Base-by-base conservation (phyloP, 1,140 invertebrate genomes). In the Zaprionus nigranus region DNA sequence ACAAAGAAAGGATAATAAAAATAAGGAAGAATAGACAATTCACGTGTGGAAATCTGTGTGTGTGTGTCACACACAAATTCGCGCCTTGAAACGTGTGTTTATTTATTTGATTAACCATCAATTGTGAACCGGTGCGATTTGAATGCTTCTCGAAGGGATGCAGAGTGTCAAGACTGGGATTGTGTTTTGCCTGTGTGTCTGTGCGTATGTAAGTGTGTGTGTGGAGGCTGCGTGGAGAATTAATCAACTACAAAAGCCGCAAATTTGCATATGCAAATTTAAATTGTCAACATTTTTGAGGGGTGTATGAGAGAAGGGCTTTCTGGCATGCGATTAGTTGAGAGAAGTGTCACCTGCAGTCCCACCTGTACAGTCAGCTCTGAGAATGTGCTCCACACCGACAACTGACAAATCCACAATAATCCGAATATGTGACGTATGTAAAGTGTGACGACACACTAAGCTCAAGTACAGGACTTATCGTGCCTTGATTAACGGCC, bases 101-200 rank as follows among this genome's bases (percentile, higher is more conserved):
- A 76, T 75, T 82, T 82, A 81, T 78, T 88, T 87, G 73, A 88
- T 87, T 87, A 69, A 75, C 74, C 80, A 87, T 77, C 79, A 85
- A 86, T 81, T 49, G 15, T 63, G 53, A 57, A 57, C 40, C 2
- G 54, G 53, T 66, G 60, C 20, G 43, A 51, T 34, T 53, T 26
- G 53, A 34, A 30, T 20, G 26, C 26, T 30, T 15, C 20, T 26
- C 13, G 9, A 54, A n/a, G 71, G 58, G 51, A 56, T 61, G 62
- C 40, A 38, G 17, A 22, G 22, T 20, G 54, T 26, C 24, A 34
- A 34, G 30, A 34, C 30, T 34, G 30, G 9, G 30, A 11, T 34
- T 34, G 30, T 34, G 30, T 34, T 34, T 34, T 34, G 30, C 30
- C 2, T 34, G 9, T 11, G 9, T 34, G 30, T 3, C 30, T 11